phyloP scores from a whole-genome alignment of 2,888 invertebrate genomes.

The Penaeus monodon region DNA sequence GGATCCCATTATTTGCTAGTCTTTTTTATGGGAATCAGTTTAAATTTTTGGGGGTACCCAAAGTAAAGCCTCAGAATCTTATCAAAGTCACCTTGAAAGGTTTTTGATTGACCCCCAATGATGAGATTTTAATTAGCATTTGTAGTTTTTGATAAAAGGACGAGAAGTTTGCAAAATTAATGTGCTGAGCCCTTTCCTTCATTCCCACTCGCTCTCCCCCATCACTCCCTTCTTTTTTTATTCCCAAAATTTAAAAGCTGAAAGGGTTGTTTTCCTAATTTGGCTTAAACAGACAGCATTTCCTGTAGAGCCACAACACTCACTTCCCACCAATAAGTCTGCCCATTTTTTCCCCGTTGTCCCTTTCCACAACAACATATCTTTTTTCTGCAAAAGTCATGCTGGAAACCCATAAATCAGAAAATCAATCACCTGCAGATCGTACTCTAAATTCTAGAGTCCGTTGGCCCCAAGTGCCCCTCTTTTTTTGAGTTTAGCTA shows the following conservation, averaged over 20 bases:
- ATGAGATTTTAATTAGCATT: conserved; percentile 51
- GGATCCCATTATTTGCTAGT: conserved; percentile 54
- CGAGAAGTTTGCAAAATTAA: conserved; percentile 48
- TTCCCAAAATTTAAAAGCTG: background rate
- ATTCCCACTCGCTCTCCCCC: conserved; percentile 53
- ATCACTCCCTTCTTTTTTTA: background rate
- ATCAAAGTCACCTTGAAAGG: conserved; percentile 46
- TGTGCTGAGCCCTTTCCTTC: conserved; percentile 39
- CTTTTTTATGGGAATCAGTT: conserved; percentile 55
- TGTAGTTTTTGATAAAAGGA: conserved; percentile 58
- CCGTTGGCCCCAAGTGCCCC: no score
- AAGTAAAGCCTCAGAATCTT: conserved; percentile 56
- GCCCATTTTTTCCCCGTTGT: conserved; percentile 56
- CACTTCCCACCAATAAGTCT: conserved; percentile 44
- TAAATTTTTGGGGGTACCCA: conserved; percentile 49
- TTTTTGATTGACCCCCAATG: conserved; percentile 58
- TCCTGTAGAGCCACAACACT: conserved; percentile 56
- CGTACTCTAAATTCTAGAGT: conserved; percentile 19
- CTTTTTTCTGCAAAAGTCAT: conserved; percentile 48
- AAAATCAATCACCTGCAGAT: conserved; percentile 53
- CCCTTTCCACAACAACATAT: conserved; percentile 45
- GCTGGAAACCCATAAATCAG: conserved; percentile 39
- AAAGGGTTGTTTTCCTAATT: conserved; percentile 33
- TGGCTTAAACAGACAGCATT: conserved; percentile 40
- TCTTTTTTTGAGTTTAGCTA: conserved; percentile 35